phyloP scores from a whole-genome alignment of 2,113 vertebrate genomes.

The Peromyscus leucopus region DNA sequence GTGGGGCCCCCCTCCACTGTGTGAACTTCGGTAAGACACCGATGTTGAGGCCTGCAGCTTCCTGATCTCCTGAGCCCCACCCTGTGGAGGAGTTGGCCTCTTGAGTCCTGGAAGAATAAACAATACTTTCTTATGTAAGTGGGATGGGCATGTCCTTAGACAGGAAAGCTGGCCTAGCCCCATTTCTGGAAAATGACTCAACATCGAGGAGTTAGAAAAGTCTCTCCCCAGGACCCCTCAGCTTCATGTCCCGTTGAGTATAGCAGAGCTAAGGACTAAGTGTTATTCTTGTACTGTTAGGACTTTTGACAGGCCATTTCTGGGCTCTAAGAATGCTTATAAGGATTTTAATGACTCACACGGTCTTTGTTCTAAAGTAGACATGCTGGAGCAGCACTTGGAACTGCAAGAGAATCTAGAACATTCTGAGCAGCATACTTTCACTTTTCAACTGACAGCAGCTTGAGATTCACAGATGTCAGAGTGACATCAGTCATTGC shows the following conservation, averaged over 20 bases:
- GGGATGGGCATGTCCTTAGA: slow-evolving; percentile 68
- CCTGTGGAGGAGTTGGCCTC: slow-evolving; percentile 10
- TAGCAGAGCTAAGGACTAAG: not conserved
- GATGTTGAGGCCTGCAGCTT: not conserved
- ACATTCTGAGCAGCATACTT: not conserved
- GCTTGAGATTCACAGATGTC: not conserved
- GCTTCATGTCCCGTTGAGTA: not conserved
- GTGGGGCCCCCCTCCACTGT: not conserved
- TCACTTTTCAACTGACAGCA: not conserved
- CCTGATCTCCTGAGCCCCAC: not conserved
- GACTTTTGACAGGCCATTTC: not conserved
- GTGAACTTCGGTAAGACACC: not conserved
- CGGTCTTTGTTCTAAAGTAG: not conserved
- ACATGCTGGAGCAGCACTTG: not conserved
- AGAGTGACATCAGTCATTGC: not conserved
- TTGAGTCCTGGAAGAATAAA: slow-evolving; percentile 59
- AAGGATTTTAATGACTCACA: not conserved
- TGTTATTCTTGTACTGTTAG: too few relatives aligned
- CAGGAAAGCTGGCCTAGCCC: slow-evolving; percentile 69
- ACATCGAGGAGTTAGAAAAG: slow-evolving; percentile 24
- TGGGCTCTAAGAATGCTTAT: not conserved
- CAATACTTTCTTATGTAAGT: slow-evolving; percentile 77
- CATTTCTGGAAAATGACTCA: slow-evolving; percentile 78
- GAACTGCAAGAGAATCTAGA: not conserved
- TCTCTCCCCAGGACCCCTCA: not conserved